Evolutionary conservation across 2,888 invertebrate genomes (phyloP), one percentile per base, ranked within the genome.

Genomic region (Maniola hyperantus): DNA sequence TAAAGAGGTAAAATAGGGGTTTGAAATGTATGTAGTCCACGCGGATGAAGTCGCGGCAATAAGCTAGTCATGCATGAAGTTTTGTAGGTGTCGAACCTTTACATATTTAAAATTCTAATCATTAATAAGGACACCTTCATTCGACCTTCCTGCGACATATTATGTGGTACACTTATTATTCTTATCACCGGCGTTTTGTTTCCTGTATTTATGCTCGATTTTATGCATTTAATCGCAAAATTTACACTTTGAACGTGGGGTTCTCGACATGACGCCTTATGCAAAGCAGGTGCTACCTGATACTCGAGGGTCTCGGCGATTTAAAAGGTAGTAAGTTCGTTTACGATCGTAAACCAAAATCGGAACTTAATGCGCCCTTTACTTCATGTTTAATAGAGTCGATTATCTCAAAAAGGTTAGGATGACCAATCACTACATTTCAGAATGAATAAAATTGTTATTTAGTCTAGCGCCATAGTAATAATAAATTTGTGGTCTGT

Each of bases 221-320:
- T 85, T 86, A 87, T 89, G 81, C 80, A 85, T 83, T 86, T 88
- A 88, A 90, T 89, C 88, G 88, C 88, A 83, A 89, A 88, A 88
- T 89, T 88, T 89, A 87, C 88, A 88, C 89, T 87, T 88, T 83
- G 83, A 85, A 85, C 83, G 84, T 85, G 83, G 85, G 83, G 87
- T 84, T 86, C 87, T 82, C 88, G 81, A 82, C 89, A 87, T 89
- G 88, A 89, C 87, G 86, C 89, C 88, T 90, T 91, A 92, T 92
- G 91, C 91, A 90, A 92, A 92, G 85, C 91, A 92, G 92, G 90
- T 91, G 91, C 89, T 88, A 90, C 89, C 86, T 87, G 91, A 90
- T 91, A 90, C 89, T 88, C 84, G 83, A 83, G 79, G 75, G 77
- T 73, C 71, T 64, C 74, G 71, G 54, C 60, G 61, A 66, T 69